Evolutionary conservation across 2,888 invertebrate genomes (phyloP), one percentile per base, ranked within the genome.

Genomic region (Noctua comes): DNA sequence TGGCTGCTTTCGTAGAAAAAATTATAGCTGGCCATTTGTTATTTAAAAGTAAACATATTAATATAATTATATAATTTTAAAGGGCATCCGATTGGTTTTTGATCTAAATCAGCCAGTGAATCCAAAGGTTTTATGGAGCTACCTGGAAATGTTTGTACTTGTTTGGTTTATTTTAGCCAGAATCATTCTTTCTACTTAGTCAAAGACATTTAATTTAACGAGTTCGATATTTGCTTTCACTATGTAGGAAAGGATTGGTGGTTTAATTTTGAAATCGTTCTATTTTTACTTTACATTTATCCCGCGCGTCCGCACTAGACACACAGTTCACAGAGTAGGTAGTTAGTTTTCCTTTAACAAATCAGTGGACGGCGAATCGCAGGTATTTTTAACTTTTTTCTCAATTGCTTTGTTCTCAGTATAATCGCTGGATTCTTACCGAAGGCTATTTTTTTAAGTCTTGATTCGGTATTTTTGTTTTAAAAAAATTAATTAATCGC

Each of bases 401-500:
- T 27, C 2, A 57, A 7, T 48, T 13, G 13, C 54, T 77, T 24
- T 66, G 43, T 68, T 69, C 36, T 72, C 46, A 76, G 72, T 46
- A 54, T 62, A 68, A 68, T n/a, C 24, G 16, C 68, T 31, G 7
- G 0, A 59, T 68, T 73, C 13, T 46, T 46, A 68, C 24, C 18
- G 13, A 71, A 71, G 18, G 46, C n/a, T 13, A 24, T 66, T 69
- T 65, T 69, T 73, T 65, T 16, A 13, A 2, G 36, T 40, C 10
- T 54, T 62, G 21, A 51, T 64, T 85, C 48, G 21, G 68, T 64
- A 59, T 84, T 78, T 80, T 73, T 73, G 43, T 72, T 70, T 36
- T 43, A n/a, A 76, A 76, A 78, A 80, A 82, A 73, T 54, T 87
- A 86, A 83, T 86, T 89, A 81, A 79, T 84, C 65, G 68, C 79